Evolutionary conservation across 2,113 vertebrate species (phyloP).

Genomic region (Zosterops pallidus): DNA sequence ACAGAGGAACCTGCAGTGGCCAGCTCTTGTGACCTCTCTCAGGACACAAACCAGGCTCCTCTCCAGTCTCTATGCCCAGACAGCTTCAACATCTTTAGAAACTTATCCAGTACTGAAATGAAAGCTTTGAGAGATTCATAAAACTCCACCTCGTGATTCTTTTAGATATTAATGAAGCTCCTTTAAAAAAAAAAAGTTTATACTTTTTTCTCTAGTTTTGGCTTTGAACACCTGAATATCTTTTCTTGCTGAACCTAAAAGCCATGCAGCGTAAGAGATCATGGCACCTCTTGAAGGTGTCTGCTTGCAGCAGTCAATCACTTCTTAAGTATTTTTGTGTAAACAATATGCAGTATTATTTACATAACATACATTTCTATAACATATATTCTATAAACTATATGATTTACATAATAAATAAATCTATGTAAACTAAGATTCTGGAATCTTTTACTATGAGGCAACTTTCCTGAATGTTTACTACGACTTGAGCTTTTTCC

Average conservation of each 20-base stretch:
- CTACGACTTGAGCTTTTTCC: neutral
- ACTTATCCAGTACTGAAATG: neutral
- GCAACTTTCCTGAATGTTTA: neutral
- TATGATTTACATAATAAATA: neutral
- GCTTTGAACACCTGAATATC: neutral
- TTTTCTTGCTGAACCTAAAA: neutral
- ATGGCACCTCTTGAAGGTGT: neutral
- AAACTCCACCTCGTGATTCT: neutral
- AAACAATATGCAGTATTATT: neutral
- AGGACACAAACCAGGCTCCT: neutral
- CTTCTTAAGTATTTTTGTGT: neutral
- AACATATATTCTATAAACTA: accelerated
- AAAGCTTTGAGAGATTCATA: neutral
- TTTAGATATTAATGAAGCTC: neutral
- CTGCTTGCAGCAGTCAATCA: neutral
- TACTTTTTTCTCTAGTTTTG: neutral
- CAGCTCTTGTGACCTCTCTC: neutral
- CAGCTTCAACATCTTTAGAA: neutral
- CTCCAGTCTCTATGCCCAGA: neutral
- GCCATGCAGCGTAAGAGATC: neutral
- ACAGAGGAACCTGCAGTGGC: neutral
- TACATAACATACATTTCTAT: neutral
- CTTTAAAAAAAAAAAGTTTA: neutral
- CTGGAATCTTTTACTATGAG: neutral
- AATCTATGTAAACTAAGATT: neutral